Percentiles rank a stretch among this genome's conserved stretches.
Evolutionary conservation across 2,113 vertebrate species (phyloP).

Genomic region (Paraplagusia blochii): DNA sequence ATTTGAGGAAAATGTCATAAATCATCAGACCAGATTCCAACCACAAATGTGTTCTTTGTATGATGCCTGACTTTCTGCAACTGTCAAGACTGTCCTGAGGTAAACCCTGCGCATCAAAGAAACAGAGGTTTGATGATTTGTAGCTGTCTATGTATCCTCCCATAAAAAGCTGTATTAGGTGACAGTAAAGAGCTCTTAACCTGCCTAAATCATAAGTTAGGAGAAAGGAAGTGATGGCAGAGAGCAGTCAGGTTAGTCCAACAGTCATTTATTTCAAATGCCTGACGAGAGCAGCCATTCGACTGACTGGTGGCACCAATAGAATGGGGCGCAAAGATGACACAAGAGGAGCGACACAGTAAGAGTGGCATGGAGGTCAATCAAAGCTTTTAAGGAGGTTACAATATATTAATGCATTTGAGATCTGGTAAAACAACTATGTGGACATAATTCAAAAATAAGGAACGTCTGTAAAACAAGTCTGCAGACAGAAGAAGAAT

Average conservation of each 20-base stretch:
- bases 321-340: neutral
- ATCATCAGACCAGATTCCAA: conserved; percentile 7
- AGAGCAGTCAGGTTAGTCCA: neutral
- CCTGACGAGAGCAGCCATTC: conserved; percentile 4
- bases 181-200: conserved; percentile 22
- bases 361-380: conserved; percentile 8
- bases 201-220: neutral
- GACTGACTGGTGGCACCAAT: neutral
- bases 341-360: conserved; percentile 6
- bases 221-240: neutral
- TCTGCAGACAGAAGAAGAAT: conserved; percentile 3
- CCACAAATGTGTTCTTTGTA: conserved; percentile 8
- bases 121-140: neutral
- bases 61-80: neutral
- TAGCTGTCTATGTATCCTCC: conserved; percentile 11
- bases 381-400: too few relatives aligned
- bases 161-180: conserved; percentile 16
- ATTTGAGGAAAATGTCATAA: conserved; percentile 4
- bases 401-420: too few relatives aligned
- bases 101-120: conserved; percentile 12
- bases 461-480: conserved; percentile 3
- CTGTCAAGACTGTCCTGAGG: neutral
- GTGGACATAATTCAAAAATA: neutral
- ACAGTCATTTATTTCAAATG: neutral
- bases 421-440: neutral